Base-by-base conservation (phyloP, 35 echinoderm and acorn worm genomes). In the Patiria miniata region DNA sequence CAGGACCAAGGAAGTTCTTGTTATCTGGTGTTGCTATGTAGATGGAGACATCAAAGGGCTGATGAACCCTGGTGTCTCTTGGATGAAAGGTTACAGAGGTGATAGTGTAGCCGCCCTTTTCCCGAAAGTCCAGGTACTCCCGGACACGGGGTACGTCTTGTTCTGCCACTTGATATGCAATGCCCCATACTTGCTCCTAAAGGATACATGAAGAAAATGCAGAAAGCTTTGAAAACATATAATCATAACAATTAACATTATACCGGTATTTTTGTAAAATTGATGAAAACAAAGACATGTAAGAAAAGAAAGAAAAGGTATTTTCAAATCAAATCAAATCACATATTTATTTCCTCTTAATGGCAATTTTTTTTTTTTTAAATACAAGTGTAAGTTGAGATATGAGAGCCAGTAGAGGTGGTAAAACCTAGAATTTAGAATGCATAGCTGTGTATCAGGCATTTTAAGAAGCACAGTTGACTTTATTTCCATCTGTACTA, bases 101-200 rank as follows among this genome's bases (percentile, higher is more conserved):
- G 26, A 47, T 61, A 21, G 89, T 86, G 80, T 99, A 99, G 39
- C 96, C 96, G 52, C 83, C 83, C 58, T 92, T 99, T 76, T 99
- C 96, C 69, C 96, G 69, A 79, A 61, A 87, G 73, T 99, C 96
- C 21, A 99, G 69, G 73, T 99, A 90, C 23, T 86, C 86, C 54
- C 61, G 86, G 32, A 94, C 93, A 30, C 52, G 42, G 2, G 57
- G 47, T 37, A 73, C 52, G 12, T 92, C 78, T 40, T 94, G 79
- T 36, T 92, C 89, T 52, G 93, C 77, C n/a, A 99, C 82, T 80
- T 92, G 17, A 78, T 99, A 99, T 2, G 96, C 96, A 30, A 99
- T 87, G 17, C 96, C 96, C 92, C 96, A 99, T 44, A 99, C 92
- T 39, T 39, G 36, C 37, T 95, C 96, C 96, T 99, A 59, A 55